Base-by-base conservation (phyloP, 2,113 vertebrate species). In the Platichthys flesus region DNA sequence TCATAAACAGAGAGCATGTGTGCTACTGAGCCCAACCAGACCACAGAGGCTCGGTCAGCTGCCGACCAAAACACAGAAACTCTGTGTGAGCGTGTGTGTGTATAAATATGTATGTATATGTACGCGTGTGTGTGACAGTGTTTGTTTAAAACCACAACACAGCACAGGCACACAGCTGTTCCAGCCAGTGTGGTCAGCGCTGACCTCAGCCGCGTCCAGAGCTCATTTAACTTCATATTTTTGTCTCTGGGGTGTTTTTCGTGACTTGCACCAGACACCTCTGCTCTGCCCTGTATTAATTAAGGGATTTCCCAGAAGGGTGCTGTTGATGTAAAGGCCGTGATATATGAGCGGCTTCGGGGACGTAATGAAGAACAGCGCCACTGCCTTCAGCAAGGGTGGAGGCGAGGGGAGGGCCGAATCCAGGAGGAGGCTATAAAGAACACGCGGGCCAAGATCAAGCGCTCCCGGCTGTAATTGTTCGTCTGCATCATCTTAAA, bases 91-190 rank as follows among this genome's bases (percentile, higher is more conserved):
- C 24, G 24, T 70, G 73, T 31, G 26, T 55, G 24, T 70, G 61
- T 40, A 15, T 76, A 70, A 73, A 81, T 84, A 76, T 74, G 71
- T 63, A 71, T 70, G 76, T 61, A 74, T 74, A 65, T 37, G 60
- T 71, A 31, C 23, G 24, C 56, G 28, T 69, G 72, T 83, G 72
- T 83, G 72, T 28, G 71, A 63, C 74, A 31, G 75, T 88, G 89
- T 91, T 86, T 88, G 79, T 89, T 70, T 89, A 78, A 86, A 89
- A 86, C 90, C 91, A 85, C 90, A 85, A 89, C 81, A 87, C 12
- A 79, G 55, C 20, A 0, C 75, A 57, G 77, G 78, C 61, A 75
- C 84, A 80, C 88, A 79, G 86, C 91, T 88, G 89, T 66, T 69
- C 1, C 0, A 45, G 75, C 76, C 81, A 74, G 5, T 66, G 90